Conservation (phyloP, 2,797 vertebrate species). For the Trachops cirrhosus region DNA sequence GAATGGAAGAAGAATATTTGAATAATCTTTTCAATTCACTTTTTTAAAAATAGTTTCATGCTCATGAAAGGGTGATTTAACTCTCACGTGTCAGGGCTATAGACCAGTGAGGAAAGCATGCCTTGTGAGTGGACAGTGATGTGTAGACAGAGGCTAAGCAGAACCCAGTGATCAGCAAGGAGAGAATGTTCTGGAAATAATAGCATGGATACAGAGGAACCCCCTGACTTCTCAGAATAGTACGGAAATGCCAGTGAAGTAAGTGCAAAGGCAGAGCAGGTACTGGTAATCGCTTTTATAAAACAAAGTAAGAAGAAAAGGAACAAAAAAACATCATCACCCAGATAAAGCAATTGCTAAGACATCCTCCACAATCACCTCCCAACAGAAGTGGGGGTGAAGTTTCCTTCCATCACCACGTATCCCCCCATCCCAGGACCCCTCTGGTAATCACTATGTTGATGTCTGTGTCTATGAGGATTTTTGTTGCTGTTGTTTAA, state of each 20-base stretch:
- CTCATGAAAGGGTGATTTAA: too few relatives aligned
- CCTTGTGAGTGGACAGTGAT: rapidly evolving
- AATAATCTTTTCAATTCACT: neutral
- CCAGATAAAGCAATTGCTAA: neutral
- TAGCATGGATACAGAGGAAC: too few relatives aligned
- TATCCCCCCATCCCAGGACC: neutral
- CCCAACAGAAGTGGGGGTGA: rapidly evolving
- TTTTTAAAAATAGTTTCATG: neutral
- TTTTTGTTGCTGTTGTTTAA: too few relatives aligned
- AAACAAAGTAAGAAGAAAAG: neutral
- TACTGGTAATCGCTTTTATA: neutral
- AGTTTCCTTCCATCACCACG: neutral
- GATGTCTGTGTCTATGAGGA: too few relatives aligned
- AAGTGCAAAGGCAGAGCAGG: neutral
- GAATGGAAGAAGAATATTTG: neutral
- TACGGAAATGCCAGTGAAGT: too few relatives aligned
- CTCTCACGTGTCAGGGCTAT: rapidly evolving
- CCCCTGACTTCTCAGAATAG: neutral
- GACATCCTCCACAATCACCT: neutral
- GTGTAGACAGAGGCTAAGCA: rapidly evolving
- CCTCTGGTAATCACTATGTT: too few relatives aligned
- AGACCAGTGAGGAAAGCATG: neutral
- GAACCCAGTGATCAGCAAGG: rapidly evolving
- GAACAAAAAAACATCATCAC: neutral
- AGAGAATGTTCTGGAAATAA: neutral